These are phyloP conservation scores for Ascidia mentula DNA, from an alignment of 23 tunicate species.

Conservation along the genomic window DNA sequence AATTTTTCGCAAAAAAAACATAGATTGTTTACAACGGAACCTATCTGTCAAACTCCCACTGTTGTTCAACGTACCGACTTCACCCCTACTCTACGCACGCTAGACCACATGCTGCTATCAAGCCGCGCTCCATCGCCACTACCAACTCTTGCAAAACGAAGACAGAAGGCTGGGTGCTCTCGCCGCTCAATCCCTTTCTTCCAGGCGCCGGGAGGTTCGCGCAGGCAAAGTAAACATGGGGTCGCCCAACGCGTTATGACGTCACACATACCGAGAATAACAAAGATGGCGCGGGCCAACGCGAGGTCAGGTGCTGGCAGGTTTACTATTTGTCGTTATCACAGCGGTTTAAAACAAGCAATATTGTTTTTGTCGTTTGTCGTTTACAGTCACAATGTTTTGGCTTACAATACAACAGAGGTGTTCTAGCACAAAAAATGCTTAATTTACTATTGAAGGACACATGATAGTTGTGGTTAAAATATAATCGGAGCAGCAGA, in stretches of 20 bases:
- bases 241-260: not conserved
- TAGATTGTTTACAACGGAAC: conserved; percentile 9
- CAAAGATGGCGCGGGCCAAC: not conserved
- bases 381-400: not conserved
- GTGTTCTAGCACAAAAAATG: not conserved
- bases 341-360: no score
- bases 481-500: no score
- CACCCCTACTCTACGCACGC: not conserved
- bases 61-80: not conserved
- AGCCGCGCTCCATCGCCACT: not conserved
- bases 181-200: not conserved
- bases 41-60: no score
- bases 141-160: not conserved
- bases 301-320: not conserved
- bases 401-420: not conserved
- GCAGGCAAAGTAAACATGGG: conserved; percentile 8
- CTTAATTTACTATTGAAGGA: no score
- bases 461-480: no score
- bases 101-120: not conserved
- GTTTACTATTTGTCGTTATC: not conserved
- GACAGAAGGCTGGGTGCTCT: not conserved
- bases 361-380: no score
- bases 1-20: no score
- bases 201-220: not conserved
- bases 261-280: conserved; percentile 8